Base-by-base conservation (phyloP, 2,888 invertebrate species). In the Drosophila mercatorum region DNA sequence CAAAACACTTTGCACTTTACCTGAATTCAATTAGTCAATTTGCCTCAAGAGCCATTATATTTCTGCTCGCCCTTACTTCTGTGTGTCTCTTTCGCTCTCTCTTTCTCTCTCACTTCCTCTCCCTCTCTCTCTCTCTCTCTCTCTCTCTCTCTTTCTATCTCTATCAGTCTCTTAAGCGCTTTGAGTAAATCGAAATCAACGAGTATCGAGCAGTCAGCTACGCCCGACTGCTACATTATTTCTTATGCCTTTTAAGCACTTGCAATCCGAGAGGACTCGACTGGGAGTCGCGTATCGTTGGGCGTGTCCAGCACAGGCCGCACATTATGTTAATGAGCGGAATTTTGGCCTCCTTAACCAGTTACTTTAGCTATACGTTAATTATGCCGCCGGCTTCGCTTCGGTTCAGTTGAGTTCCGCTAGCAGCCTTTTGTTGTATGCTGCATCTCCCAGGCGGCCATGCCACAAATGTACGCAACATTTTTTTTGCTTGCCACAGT, bases 271-370 rank as follows among this genome's bases (percentile, higher is more conserved):
- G 28, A 28, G 36, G 47, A 4, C 8, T 38, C 22, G 1, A 38
- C 31, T 5, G 28, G 22, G 22, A 22, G 22, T 22, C 22, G 22
- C 22, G 22, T 22, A 22, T 28, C 28, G 31, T 43, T 52, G 59
- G 52, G 22, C 49, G 51, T 34, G 10, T 36, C 62, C 62, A 51
- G 64, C 56, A 56, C 55, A 59, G 72, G 65, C 89, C 87, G 88
- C 88, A 88, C 88, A 90, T 90, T 90, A 89, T 86, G 90, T 81
- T 90, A 89, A 90, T 90, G 88, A 90, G 90, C 82, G 22, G 72
- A 63, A 72, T 76, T 75, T 82, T 57, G 71, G 69, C 65, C 70
- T 56, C 64, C 36, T 59, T 52, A 65, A 55, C 49, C 65, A 67
- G 65, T 56, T 67, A 55, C 67, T 43, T 53, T 47, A 28, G 65